Conservation (phyloP, 2,113 vertebrate genomes). For the Mohoua ochrocephala region DNA sequence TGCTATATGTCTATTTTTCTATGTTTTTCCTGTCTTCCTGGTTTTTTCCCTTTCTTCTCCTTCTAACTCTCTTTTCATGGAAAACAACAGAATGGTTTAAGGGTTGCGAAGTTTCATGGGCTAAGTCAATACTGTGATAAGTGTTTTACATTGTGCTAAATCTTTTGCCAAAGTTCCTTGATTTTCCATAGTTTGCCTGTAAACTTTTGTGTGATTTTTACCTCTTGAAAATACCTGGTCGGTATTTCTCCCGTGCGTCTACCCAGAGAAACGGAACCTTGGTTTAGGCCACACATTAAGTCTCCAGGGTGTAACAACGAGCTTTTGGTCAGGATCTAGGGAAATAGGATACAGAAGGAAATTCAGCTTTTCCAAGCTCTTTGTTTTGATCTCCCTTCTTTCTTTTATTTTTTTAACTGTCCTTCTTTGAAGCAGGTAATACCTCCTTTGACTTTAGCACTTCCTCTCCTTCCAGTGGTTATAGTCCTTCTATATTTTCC, state of each 20-base stretch:
- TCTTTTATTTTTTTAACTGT: accelerated
- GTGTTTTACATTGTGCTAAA: background rate
- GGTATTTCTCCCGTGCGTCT: accelerated
- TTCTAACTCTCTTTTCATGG: background rate
- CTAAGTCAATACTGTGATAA: background rate
- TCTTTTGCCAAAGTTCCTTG: background rate
- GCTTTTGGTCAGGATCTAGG: background rate
- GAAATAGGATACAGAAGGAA: background rate
- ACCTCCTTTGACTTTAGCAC: background rate
- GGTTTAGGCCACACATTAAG: background rate
- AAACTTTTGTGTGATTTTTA: background rate
- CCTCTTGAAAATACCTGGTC: background rate
- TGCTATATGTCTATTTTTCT: background rate
- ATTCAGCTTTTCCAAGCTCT: background rate
- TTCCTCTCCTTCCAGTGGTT: background rate
- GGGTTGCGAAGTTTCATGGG: background rate
- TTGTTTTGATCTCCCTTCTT: background rate
- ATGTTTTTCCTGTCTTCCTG: background rate
- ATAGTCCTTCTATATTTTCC: background rate
- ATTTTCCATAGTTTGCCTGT: background rate
- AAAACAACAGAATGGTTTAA: background rate
- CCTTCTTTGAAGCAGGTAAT: background rate
- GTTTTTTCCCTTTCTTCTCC: background rate
- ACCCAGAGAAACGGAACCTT: background rate
- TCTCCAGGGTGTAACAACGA: background rate